Evolutionary conservation across 2,797 vertebrate species (phyloP).

Genomic region (Ctenopoma kingsleyae): DNA sequence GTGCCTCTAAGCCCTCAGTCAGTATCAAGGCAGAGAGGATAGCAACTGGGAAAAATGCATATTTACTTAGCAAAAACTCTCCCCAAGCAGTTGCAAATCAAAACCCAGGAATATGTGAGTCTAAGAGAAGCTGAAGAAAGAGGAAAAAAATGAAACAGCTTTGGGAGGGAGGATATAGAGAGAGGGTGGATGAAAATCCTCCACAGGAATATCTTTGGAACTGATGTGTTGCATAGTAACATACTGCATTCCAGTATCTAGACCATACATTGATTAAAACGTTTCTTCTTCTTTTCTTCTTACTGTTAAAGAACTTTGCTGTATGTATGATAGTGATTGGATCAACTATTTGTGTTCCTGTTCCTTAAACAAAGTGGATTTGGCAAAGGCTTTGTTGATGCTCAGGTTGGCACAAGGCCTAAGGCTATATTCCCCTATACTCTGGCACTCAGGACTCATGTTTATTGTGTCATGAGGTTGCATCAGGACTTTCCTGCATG

Average conservation of each 20-base stretch:
- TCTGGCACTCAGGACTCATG: slow-evolving; percentile 1
- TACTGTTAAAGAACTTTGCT: slow-evolving; percentile 20
- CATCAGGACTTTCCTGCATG: slow-evolving; percentile 9
- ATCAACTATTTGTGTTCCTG: slow-evolving; percentile 5
- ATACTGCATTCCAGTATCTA: slow-evolving; percentile 53
- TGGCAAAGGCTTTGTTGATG: slow-evolving; percentile 8
- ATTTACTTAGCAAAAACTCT: slow-evolving; percentile 55
- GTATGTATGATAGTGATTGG: slow-evolving; percentile 48
- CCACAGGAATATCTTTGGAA: slow-evolving; percentile 48
- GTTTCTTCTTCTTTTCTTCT: slow-evolving; percentile 44
- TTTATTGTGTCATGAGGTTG: slow-evolving; percentile 11
- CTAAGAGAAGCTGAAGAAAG: slow-evolving; percentile 34
- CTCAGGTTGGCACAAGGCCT: not conserved
- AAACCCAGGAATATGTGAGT: slow-evolving; percentile 42
- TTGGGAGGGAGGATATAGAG: slow-evolving; percentile 36
- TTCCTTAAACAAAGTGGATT: slow-evolving; percentile 2
- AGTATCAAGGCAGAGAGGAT: slow-evolving; percentile 30
- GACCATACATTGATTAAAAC: slow-evolving; percentile 64
- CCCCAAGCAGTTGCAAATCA: slow-evolving; percentile 52
- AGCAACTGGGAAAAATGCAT: slow-evolving; percentile 34
- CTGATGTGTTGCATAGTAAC: slow-evolving; percentile 73
- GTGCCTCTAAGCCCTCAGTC: slow-evolving; percentile 23
- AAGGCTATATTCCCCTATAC: slow-evolving; percentile 12
- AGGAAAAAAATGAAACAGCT: slow-evolving; percentile 39
- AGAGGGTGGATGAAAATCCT: slow-evolving; percentile 52